Percentiles rank a stretch among this genome's conserved stretches.
These are phyloP conservation scores for Athripsodes cinereus DNA, from an alignment of 2,888 invertebrate species.

Conservation along the genomic window DNA sequence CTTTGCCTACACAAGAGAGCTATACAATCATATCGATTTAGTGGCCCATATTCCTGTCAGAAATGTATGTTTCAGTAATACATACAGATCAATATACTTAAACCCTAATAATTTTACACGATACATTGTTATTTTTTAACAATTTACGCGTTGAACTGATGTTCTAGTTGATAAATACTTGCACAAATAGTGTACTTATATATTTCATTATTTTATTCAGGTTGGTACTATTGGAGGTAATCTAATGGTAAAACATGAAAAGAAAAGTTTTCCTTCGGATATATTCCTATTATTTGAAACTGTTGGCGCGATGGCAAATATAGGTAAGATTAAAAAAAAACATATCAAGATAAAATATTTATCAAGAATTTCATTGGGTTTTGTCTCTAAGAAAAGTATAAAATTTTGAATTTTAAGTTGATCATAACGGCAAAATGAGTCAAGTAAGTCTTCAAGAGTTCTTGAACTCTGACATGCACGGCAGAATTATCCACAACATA, in stretches of 20 bases:
- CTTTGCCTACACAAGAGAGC: constrained; percentile 53
- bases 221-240: constrained; percentile 69
- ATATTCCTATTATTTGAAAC: constrained; percentile 59
- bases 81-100: background rate
- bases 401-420: background rate
- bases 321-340: no score
- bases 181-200: no score
- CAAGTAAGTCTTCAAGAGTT: constrained; percentile 35
- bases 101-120: no score
- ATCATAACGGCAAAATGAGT: background rate
- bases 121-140: no score
- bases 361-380: no score
- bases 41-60: constrained; percentile 67
- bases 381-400: no score
- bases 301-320: constrained; percentile 50
- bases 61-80: constrained; percentile 56
- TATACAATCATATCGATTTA: constrained; percentile 59
- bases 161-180: no score
- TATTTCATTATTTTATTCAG: constrained; percentile 33
- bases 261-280: constrained; percentile 68
- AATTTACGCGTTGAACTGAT: no score
- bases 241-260: constrained; percentile 54
- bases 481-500: constrained; percentile 43
- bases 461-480: constrained; percentile 38
- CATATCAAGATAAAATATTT: no score